phyloP scores from a whole-genome alignment of 2,888 invertebrate genomes.

The Thera obeliscata region DNA sequence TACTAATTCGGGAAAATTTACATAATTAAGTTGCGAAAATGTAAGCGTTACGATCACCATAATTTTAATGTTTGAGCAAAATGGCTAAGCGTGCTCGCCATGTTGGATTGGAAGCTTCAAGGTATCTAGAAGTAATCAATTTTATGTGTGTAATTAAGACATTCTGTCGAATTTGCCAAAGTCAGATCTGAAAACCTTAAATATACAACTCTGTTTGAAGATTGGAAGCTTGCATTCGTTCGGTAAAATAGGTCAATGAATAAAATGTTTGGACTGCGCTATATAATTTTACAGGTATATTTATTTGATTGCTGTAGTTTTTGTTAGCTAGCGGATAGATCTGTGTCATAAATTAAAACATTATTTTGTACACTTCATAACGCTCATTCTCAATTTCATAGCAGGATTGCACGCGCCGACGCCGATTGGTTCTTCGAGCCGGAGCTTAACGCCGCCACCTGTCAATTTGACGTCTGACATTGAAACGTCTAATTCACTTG shows the following conservation, averaged over 20 bases:
- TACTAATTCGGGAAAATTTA: too few species aligned
- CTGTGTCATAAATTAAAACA: too few species aligned
- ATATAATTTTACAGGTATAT: neutral
- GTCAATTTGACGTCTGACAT: slow-evolving; percentile 21
- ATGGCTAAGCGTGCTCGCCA: slow-evolving; percentile 33
- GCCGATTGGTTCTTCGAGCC: neutral
- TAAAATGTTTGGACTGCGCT: neutral
- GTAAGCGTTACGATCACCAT: slow-evolving; percentile 36
- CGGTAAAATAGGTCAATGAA: slow-evolving; percentile 1
- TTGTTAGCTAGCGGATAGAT: too few species aligned
- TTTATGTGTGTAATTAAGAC: slow-evolving; percentile 36
- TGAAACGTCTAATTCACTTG: slow-evolving; percentile 16
- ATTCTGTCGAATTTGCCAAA: slow-evolving; percentile 26
- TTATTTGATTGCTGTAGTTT: too few species aligned
- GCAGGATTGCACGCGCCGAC: slow-evolving; percentile 1
- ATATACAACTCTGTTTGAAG: slow-evolving; percentile 3
- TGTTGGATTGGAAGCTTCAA: slow-evolving; percentile 19
- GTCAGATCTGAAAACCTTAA: slow-evolving; percentile 5
- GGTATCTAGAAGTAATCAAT: slow-evolving; percentile 8
- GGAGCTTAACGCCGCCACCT: slow-evolving; percentile 6
- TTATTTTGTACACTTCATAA: too few species aligned
- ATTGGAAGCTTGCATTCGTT: neutral
- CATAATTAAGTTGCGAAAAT: too few species aligned
- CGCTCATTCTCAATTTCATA: neutral
- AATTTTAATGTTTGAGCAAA: slow-evolving; percentile 39